Base-by-base conservation (phyloP, 2,113 vertebrate species). In the Trogon melanurus region DNA sequence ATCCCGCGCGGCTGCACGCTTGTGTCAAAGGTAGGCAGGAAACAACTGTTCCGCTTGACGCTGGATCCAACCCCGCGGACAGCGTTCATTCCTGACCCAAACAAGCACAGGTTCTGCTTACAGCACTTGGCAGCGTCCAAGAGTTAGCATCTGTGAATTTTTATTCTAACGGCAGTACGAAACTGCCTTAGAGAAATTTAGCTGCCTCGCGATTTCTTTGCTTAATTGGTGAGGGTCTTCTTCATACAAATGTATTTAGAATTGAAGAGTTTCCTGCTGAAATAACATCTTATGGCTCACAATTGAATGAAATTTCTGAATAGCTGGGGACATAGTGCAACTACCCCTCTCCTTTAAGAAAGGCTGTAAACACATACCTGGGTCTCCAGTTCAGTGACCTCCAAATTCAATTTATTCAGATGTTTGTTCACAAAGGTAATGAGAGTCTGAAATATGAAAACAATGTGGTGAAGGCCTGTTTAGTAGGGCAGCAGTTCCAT, bases 361-460 rank as follows among this genome's bases (percentile, higher is more conserved):
- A 53, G 53, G 21, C 60, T 89, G 14, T 61, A 51, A 73, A 41
- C 87, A 76, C 97, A 32, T 97, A 99, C 99, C 99, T 99, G 99
- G 5, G 99, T 99, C 96, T 99, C 99, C 97, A 99, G 97, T 91
- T 99, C 99, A 22, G 99, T 99, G 93, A 99, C 99, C 97, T 99
- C 99, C 66, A 99, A 96, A 97, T 99, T 99, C 94, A 99, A 89
- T 89, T 99, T 99, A 97, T 99, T 99, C 95, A 99, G 98, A 92
- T 99, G 99, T 95, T 99, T 99, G 97, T 99, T 99, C 93, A 99
- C 99, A 76, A 99, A 99, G 4, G 99, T 99, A 96, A 99, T 99
- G 95, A 99, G 98, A 9, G 99, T 99, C 99, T 99, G 96, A 73
- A 97, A 98, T 20, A 93, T 7, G 69, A 95, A 69, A 93, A 95